Percentiles rank a stretch among this genome's conserved stretches.
phyloP scores from a whole-genome alignment of 2,797 vertebrate species.

The Malurus splendens region DNA sequence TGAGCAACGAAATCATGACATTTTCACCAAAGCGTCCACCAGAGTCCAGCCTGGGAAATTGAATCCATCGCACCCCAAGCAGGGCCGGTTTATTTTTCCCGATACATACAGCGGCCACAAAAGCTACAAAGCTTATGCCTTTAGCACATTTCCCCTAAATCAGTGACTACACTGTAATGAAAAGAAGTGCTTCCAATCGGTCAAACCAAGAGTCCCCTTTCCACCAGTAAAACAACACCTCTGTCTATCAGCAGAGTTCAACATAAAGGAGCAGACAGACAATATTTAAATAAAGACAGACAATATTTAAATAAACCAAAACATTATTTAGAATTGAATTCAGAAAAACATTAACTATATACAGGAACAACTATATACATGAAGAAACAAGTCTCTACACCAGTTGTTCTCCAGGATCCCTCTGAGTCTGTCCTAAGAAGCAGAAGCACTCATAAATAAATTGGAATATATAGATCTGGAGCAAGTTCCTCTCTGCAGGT shows the following conservation, averaged over 20 bases:
- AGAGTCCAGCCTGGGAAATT: neutral
- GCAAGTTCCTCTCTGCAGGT: neutral
- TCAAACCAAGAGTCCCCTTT: neutral
- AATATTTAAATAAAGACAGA: neutral
- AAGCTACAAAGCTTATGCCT: neutral
- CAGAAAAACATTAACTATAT: too few relatives aligned
- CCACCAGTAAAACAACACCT: neutral
- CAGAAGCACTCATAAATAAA: neutral
- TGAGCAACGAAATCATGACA: neutral
- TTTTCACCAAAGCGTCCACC: neutral
- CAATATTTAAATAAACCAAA: neutral
- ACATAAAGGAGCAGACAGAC: neutral
- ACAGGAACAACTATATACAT: too few relatives aligned
- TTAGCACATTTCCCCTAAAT: neutral
- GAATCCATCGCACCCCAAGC: accelerated
- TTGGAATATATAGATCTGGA: accelerated
- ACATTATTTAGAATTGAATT: neutral
- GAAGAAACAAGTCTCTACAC: neutral
- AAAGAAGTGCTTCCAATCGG: neutral
- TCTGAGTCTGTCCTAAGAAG: neutral
- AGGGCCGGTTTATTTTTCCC: neutral
- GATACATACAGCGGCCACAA: neutral
- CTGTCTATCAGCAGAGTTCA: neutral
- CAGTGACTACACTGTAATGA: neutral
- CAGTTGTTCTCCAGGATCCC: accelerated